These are phyloP conservation scores for Melanargia galathea DNA, from an alignment of 2,888 invertebrate species.

Conservation along the genomic window DNA sequence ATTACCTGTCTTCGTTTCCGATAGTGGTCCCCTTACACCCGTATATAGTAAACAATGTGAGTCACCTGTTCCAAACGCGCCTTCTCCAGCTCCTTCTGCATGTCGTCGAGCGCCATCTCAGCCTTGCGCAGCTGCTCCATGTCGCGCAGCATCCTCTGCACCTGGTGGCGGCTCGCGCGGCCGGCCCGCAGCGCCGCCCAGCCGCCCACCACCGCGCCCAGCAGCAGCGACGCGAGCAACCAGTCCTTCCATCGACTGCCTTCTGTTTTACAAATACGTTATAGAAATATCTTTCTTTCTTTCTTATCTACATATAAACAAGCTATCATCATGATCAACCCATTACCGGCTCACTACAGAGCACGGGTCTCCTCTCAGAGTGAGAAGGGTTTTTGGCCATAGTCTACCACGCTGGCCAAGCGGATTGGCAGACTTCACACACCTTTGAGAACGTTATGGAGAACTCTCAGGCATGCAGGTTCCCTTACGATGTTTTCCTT, in stretches of 20 bases:
- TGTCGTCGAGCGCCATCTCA: constrained; percentile 91
- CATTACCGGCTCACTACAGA: too few species aligned
- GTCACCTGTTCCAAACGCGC: constrained; percentile 88
- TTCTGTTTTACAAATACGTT: constrained; percentile 68
- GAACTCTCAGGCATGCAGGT: too few species aligned
- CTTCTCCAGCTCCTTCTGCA: constrained; percentile 92
- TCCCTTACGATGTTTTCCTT: too few species aligned
- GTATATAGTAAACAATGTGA: not conserved
- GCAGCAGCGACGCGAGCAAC: constrained; percentile 90
- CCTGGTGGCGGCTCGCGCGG: constrained; percentile 91
- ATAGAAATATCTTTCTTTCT: constrained; percentile 5
- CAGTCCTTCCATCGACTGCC: constrained; percentile 94
- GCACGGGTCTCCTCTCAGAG: too few species aligned
- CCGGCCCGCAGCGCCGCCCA: constrained; percentile 97
- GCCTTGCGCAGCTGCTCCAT: constrained; percentile 96
- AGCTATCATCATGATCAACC: too few species aligned
- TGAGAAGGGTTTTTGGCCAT: too few species aligned
- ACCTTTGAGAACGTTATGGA: too few species aligned
- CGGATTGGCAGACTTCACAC: too few species aligned
- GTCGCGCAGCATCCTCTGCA: constrained; percentile 95
- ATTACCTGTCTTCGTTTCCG: too few species aligned
- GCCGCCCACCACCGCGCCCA: constrained; percentile 92
- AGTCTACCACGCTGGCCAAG: too few species aligned
- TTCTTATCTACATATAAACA: too few species aligned
- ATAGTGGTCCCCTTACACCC: too few species aligned